Conservation (phyloP, 1,140 invertebrate genomes). For the Megalopta genalis region DNA sequence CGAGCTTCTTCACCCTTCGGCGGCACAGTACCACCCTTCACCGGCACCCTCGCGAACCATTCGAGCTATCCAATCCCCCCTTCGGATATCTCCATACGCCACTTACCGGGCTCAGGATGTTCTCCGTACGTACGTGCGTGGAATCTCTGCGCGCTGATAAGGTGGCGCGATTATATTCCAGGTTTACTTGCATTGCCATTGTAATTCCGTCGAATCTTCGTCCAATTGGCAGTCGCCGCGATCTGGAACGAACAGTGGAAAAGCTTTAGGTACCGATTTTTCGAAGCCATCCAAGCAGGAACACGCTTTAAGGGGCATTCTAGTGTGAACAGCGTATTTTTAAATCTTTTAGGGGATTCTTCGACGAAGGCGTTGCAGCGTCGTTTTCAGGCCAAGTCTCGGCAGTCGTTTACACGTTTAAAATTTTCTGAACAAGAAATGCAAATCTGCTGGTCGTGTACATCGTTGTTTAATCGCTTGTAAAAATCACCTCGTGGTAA, state of each 20-base stretch:
- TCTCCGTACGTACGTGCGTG: slow-evolving; percentile 65
- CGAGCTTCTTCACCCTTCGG: slow-evolving; percentile 53
- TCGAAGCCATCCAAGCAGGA: no score
- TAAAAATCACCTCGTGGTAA: no score
- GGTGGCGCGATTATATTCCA: slow-evolving; percentile 20
- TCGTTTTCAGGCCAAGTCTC: no score
- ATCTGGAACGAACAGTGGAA: not conserved
- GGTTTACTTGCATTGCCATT: slow-evolving; percentile 27
- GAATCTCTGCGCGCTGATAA: slow-evolving; percentile 48
- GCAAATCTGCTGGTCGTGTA: no score
- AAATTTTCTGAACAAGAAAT: no score
- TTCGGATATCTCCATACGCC: slow-evolving; percentile 74
- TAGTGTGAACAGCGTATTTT: no score
- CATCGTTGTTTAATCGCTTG: no score
- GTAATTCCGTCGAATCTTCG: not conserved
- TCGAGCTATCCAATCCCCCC: slow-evolving; percentile 65
- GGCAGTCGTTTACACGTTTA: no score
- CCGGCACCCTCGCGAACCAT: slow-evolving; percentile 64
- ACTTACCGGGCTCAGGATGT: slow-evolving; percentile 74
- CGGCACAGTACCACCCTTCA: slow-evolving; percentile 35
- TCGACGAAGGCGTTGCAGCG: no score
- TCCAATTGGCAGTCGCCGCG: not conserved
- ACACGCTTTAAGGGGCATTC: no score
- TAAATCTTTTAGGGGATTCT: no score
- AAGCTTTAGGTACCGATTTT: no score